Conservation (phyloP, 1,140 invertebrate genomes). For the Trichonephila inaurata region DNA sequence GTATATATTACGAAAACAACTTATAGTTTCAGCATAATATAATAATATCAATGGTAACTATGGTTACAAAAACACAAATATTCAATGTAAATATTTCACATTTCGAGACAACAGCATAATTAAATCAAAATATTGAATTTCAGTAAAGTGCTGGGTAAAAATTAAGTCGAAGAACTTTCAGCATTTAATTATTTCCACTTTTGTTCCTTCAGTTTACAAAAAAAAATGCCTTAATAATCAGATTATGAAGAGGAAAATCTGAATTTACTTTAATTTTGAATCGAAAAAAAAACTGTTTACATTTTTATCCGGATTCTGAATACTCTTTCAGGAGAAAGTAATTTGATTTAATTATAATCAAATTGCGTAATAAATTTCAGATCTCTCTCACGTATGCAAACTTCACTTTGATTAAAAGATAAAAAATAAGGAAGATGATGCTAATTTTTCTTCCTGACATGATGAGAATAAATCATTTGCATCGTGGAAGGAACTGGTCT, state of each 20-base stretch:
- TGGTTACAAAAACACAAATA: too few relatives aligned
- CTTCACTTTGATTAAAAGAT: conserved; percentile 32
- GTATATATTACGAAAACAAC: too few relatives aligned
- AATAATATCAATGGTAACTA: too few relatives aligned
- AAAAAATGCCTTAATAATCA: not conserved
- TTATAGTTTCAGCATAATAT: too few relatives aligned
- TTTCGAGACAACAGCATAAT: too few relatives aligned
- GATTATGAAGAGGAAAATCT: not conserved
- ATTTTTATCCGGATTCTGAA: not conserved
- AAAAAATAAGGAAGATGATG: not conserved
- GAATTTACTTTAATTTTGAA: not conserved
- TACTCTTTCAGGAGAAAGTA: not conserved
- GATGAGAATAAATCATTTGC: conserved; percentile 24
- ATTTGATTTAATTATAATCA: conserved; percentile 20
- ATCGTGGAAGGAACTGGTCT: not conserved
- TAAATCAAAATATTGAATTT: too few relatives aligned
- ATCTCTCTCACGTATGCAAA: not conserved
- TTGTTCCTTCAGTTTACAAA: not conserved
- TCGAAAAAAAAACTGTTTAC: not conserved
- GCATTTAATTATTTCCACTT: too few relatives aligned
- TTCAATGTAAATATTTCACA: too few relatives aligned
- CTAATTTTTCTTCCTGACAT: conserved; percentile 24
- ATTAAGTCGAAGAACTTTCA: too few relatives aligned
- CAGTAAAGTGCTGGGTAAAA: too few relatives aligned
- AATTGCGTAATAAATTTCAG: conserved; percentile 16